phyloP scores from a whole-genome alignment of 2,888 invertebrate species.

The Thecocarcelia acutangulata region DNA sequence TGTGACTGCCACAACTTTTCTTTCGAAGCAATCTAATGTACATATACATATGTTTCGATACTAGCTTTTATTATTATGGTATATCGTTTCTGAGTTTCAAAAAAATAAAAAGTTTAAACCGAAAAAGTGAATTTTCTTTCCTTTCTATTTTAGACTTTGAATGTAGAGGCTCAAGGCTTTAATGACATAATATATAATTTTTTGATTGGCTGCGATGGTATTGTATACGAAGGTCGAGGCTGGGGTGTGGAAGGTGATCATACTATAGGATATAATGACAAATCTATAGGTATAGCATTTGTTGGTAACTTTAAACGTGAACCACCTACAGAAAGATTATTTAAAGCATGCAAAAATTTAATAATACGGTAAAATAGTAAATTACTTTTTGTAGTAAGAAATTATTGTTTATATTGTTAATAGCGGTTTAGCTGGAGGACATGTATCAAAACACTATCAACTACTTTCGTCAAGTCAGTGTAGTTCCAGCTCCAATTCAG shows the following conservation, averaged over 20 bases:
- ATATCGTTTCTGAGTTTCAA: too few species aligned
- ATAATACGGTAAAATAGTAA: constrained; percentile 74
- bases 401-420: constrained; percentile 17
- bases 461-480: constrained; percentile 83
- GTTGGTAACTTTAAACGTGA: constrained; percentile 83
- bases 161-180: constrained; percentile 83
- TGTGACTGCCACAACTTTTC: too few species aligned
- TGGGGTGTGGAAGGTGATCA: constrained; percentile 83
- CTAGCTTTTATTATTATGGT: too few species aligned
- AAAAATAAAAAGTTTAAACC: too few species aligned
- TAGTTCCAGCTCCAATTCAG: constrained; percentile 82
- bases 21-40: too few species aligned
- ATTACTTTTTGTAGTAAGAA: background rate
- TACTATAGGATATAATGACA: constrained; percentile 82
- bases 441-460: constrained; percentile 81
- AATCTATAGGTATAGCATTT: constrained; percentile 82
- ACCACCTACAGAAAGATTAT: constrained; percentile 80
- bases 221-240: constrained; percentile 83
- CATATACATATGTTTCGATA: too few species aligned
- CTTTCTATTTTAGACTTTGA: constrained; percentile 78
- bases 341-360: constrained; percentile 82
- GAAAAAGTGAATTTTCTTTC: background rate
- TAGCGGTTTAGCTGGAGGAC: constrained; percentile 82
- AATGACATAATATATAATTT: constrained; percentile 83
- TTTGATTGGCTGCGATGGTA: constrained; percentile 84